phyloP scores from a whole-genome alignment of 1,140 invertebrate species.

The Drosophila malerkotliana region DNA sequence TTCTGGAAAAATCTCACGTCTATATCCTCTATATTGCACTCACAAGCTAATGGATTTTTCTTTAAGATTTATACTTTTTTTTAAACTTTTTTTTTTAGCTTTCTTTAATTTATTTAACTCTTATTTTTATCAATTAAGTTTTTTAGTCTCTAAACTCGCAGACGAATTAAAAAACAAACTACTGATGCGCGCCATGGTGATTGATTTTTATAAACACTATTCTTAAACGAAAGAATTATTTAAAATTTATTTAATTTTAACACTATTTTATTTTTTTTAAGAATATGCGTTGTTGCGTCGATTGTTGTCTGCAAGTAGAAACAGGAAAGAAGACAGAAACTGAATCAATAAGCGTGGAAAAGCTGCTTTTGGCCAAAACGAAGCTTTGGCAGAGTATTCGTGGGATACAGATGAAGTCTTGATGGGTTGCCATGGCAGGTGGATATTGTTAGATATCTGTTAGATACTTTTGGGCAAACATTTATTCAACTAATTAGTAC shows the following conservation, averaged over 20 bases:
- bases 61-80: constrained; percentile 11
- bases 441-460: not conserved
- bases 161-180: constrained; percentile 63
- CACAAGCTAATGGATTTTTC: constrained; percentile 14
- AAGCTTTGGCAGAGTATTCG: constrained; percentile 32
- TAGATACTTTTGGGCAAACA: not conserved
- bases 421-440: not conserved
- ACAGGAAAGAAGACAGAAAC: constrained; percentile 20
- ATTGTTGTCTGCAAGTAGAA: constrained; percentile 58
- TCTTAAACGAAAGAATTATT: constrained; percentile 3
- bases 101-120: not conserved
- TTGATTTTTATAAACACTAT: constrained; percentile 30
- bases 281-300: constrained; percentile 29
- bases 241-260: constrained; percentile 1
- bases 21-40: not conserved
- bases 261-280: constrained; percentile 25
- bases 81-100: constrained; percentile 8
- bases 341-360: constrained; percentile 59
- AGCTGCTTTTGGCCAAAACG: constrained; percentile 35
- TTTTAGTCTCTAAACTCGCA: constrained; percentile 81
- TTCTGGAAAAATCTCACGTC: constrained; percentile 31
- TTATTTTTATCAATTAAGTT: constrained; percentile 67
- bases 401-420: not conserved
- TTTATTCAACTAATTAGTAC: not conserved
- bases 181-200: constrained; percentile 77